A percentile compares a stretch with the other conserved stretches of the same genome.
phyloP scores from a whole-genome alignment of 2,888 invertebrate species.

The Conomelus anceps region DNA sequence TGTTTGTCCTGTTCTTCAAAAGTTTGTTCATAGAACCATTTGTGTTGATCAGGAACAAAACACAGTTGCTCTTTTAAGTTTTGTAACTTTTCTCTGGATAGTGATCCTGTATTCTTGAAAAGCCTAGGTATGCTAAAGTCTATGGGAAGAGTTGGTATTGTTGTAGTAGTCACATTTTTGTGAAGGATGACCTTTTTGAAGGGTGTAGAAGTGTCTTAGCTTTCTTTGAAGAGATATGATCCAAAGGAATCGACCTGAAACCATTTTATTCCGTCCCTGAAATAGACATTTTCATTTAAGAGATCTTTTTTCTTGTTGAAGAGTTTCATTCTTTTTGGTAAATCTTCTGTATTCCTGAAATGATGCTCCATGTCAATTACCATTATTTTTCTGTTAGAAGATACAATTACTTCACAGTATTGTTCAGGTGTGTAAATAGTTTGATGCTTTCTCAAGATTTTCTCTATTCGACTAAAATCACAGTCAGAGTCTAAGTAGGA shows the following conservation, averaged over 20 bases:
- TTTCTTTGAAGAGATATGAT: slow-evolving; percentile 21
- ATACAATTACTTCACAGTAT: not conserved
- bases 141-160: not conserved
- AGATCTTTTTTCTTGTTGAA: slow-evolving; percentile 14
- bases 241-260: slow-evolving; percentile 13
- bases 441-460: slow-evolving; percentile 29
- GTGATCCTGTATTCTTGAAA: not conserved
- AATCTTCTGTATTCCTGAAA: slow-evolving; percentile 12
- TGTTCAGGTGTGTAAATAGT: slow-evolving; percentile 15
- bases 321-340: slow-evolving; percentile 14
- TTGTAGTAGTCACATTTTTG: not conserved
- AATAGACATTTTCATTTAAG: slow-evolving; percentile 11
- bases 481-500: slow-evolving; percentile 38
- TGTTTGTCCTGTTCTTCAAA: not conserved
- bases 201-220: slow-evolving; percentile 11
- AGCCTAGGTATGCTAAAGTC: not conserved
- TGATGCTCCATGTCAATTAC: slow-evolving; percentile 18
- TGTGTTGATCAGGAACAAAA: slow-evolving; percentile 1
- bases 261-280: slow-evolving; percentile 19
- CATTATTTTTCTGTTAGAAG: not conserved
- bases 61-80: slow-evolving; percentile 11
- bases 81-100: slow-evolving; percentile 14
- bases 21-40: slow-evolving; percentile 12
- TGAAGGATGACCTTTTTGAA: slow-evolving; percentile 17
- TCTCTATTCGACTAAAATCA: slow-evolving; percentile 39